These are phyloP conservation scores for Poliocrania exsul DNA, from an alignment of 2,797 vertebrate species.

Conservation along the genomic window DNA sequence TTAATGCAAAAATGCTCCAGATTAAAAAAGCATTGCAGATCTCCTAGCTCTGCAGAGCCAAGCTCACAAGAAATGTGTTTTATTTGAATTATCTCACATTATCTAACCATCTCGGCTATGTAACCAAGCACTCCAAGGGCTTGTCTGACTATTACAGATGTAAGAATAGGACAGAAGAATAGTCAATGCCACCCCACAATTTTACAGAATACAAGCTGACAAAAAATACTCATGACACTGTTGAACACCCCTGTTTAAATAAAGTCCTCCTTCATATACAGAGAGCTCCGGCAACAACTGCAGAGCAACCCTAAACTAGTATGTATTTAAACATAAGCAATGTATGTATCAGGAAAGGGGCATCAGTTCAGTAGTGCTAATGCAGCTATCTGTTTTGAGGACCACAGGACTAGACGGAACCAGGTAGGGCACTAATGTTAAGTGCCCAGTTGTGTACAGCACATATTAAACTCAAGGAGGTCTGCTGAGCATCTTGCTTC, in stretches of 20 bases:
- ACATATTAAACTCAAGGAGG: rapidly evolving
- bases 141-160: neutral
- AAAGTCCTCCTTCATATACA: neutral
- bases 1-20: constrained; percentile 11
- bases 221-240: neutral
- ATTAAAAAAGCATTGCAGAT: constrained; percentile 9
- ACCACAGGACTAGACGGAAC: neutral
- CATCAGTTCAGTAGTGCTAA: neutral
- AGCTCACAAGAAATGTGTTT: neutral
- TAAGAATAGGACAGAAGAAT: neutral
- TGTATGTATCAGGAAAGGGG: neutral
- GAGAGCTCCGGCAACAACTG: neutral
- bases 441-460: neutral
- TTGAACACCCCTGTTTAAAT: neutral
- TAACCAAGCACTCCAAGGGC: neutral
- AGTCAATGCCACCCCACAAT: rapidly evolving
- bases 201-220: neutral
- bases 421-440: neutral
- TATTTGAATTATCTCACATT: neutral
- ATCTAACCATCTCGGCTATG: neutral
- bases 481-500: neutral
- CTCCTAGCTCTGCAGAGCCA: neutral
- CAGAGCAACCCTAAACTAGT: neutral
- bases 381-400: neutral
- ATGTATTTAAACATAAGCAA: neutral